Conservation (phyloP, 2,113 vertebrate species). For the Xerus inauris region DNA sequence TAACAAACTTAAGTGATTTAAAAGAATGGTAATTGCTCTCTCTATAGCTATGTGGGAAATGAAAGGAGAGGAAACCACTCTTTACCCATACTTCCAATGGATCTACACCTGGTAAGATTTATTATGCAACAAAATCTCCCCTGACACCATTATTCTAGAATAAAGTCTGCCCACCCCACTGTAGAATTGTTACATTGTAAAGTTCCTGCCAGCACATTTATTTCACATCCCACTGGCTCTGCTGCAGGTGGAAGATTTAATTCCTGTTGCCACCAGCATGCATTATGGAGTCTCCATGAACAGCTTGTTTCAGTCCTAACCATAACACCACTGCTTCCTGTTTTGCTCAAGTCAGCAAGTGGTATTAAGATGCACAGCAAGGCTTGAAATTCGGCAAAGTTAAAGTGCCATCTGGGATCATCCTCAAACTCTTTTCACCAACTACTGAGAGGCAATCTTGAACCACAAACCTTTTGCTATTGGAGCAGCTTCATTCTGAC, state of each 20-base stretch:
- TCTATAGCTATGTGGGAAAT: conserved; percentile 20
- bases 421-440: conserved; percentile 23
- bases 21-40: conserved; percentile 57
- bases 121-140: not conserved
- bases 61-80: not conserved
- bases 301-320: conserved; percentile 50
- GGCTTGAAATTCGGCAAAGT: conserved; percentile 58
- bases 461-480: conserved; percentile 35
- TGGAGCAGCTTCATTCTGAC: not conserved
- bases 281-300: not conserved
- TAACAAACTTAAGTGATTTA: conserved; percentile 65
- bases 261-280: not conserved
- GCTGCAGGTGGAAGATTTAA: conserved; percentile 49
- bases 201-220: conserved; percentile 60
- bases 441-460: conserved; percentile 49
- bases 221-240: not conserved
- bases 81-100: not conserved
- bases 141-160: conserved; percentile 77
- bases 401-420: conserved; percentile 57
- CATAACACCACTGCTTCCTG: not conserved
- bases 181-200: conserved; percentile 71
- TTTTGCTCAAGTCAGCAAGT: conserved; percentile 46
- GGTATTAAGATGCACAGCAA: conserved; percentile 55
- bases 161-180: conserved; percentile 30
- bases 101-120: not conserved